Evolutionary conservation across 2,888 invertebrate species (phyloP).

Genomic region (Archaeoteleia sp.): DNA sequence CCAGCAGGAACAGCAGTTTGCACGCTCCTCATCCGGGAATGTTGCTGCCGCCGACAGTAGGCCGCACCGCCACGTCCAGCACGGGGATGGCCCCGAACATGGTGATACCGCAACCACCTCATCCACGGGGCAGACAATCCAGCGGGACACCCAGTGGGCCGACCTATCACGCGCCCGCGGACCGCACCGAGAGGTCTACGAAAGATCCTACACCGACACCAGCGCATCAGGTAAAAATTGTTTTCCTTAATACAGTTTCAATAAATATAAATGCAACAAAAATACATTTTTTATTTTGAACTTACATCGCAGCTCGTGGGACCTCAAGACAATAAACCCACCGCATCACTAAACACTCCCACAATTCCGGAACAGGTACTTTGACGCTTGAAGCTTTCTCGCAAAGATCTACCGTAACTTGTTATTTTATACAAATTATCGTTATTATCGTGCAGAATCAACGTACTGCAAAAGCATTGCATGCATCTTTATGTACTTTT

Average conservation of each 20-base stretch:
- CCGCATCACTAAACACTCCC: slow-evolving; percentile 74
- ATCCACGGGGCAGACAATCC: slow-evolving; percentile 72
- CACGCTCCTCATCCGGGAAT: slow-evolving; percentile 75
- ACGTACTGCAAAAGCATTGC: too few relatives aligned
- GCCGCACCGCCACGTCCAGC: slow-evolving; percentile 74
- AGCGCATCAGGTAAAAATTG: slow-evolving; percentile 69
- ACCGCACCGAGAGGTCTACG: slow-evolving; percentile 72
- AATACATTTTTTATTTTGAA: too few relatives aligned
- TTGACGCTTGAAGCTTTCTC: slow-evolving; percentile 23
- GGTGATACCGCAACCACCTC: slow-evolving; percentile 76
- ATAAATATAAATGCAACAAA: too few relatives aligned
- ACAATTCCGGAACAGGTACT: slow-evolving; percentile 76
- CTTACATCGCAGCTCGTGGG: slow-evolving; percentile 73
- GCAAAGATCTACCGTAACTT: neutral
- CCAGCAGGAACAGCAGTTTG: slow-evolving; percentile 73
- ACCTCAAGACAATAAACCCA: slow-evolving; percentile 74
- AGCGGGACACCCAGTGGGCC: slow-evolving; percentile 67
- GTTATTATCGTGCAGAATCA: too few relatives aligned
- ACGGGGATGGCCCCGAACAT: slow-evolving; percentile 75
- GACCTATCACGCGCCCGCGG: slow-evolving; percentile 72
- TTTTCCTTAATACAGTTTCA: too few relatives aligned
- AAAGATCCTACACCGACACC: slow-evolving; percentile 73
- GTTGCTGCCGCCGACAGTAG: slow-evolving; percentile 76
- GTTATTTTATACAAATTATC: slow-evolving; percentile 2
- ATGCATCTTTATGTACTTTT: too few relatives aligned